These are phyloP conservation scores for Mastomys coucha DNA, from an alignment of 2,113 vertebrate genomes.

Conservation along the genomic window DNA sequence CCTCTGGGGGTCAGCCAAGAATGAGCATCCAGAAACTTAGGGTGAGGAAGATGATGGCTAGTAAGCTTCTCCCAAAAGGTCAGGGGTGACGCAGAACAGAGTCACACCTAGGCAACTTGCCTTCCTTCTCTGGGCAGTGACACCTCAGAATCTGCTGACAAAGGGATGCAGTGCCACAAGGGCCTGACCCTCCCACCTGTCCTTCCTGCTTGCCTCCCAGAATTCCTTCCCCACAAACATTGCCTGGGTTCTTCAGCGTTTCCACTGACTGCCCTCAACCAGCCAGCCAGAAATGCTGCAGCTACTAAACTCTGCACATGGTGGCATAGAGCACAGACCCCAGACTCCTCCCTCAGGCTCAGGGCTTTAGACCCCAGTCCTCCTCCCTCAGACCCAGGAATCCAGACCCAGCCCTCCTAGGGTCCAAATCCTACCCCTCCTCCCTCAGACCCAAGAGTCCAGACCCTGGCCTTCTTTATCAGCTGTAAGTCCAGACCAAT, in stretches of 20 bases:
- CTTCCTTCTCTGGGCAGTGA: background rate
- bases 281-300: background rate
- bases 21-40: background rate
- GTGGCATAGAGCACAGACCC: background rate
- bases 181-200: background rate
- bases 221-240: background rate
- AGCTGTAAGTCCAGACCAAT: too few relatives aligned
- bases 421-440: background rate
- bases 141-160: slow-evolving; percentile 43
- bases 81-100: slow-evolving; percentile 35
- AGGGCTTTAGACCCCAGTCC: background rate
- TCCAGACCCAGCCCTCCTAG: background rate
- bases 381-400: background rate
- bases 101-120: background rate
- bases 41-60: background rate
- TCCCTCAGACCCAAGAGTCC: background rate
- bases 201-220: slow-evolving; percentile 38
- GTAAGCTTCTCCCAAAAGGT: background rate
- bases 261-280: background rate
- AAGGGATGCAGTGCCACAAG: background rate
- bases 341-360: background rate
- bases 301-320: too few relatives aligned
- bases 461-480: background rate
- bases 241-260: background rate
- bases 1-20: background rate